Evolutionary conservation across 2,797 vertebrate species (phyloP).

Genomic region (Jordanella pulchra): DNA sequence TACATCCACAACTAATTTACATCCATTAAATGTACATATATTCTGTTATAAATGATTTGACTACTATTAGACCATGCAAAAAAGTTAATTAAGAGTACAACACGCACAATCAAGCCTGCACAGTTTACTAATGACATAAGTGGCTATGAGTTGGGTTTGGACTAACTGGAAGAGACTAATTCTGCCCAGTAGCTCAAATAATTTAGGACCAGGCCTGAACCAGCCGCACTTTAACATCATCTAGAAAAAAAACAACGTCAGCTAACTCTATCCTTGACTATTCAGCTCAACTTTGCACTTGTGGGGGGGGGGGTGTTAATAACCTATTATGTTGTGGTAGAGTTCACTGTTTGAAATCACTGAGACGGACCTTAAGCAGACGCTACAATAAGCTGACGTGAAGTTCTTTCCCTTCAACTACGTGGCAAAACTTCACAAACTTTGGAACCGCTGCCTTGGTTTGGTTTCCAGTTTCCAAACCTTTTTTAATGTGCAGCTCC

Average conservation of each 20-base stretch:
- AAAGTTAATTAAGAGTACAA: not conserved
- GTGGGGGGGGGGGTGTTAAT: not conserved
- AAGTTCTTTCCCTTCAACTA: constrained; percentile 31
- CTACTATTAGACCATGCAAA: not conserved
- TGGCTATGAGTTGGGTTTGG: not conserved
- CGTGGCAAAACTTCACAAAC: constrained; percentile 37
- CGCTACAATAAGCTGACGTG: constrained; percentile 15
- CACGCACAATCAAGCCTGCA: not conserved
- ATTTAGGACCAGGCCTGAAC: not conserved
- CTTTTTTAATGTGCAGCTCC: constrained; percentile 23
- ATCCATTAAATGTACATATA: not conserved
- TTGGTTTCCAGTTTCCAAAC: constrained; percentile 28
- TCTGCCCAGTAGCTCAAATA: not conserved
- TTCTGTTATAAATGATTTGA: not conserved
- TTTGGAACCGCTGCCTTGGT: constrained; percentile 2
- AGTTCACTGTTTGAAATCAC: not conserved
- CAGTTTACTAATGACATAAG: not conserved
- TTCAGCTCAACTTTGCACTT: not conserved
- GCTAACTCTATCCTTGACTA: no score
- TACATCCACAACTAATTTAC: not conserved
- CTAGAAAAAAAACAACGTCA: not conserved
- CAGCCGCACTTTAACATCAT: not conserved
- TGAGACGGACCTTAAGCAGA: constrained; percentile 12
- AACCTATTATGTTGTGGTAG: not conserved
- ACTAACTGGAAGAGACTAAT: not conserved